Evolutionary conservation across 2,797 vertebrate genomes (phyloP), one percentile per base, ranked within the genome.

Genomic region (Echeneis naucrates): DNA sequence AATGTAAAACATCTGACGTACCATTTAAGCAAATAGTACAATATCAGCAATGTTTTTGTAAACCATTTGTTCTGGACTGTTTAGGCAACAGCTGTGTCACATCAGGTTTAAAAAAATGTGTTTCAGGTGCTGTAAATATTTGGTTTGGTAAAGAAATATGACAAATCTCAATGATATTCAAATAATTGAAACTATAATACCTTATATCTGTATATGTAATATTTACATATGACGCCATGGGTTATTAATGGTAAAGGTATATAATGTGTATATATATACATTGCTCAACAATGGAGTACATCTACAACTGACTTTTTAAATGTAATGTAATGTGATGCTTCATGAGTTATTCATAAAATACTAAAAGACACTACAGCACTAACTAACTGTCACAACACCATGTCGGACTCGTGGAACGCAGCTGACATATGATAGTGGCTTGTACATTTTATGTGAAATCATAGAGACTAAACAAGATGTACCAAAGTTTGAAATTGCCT

Each of bases 1-100:
- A 70, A 76, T 82, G 79, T 74, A 77, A 83, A 85, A 87, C 72
- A 86, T 65, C 63, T 44, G n/a, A 71, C 56, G 57, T 58, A 40
- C 40, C 62, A 21, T 74, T 42, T 72, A 53, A 66, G 68, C 21
- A 64, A 57, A 67, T 0, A 42, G 9, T 47, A 23, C 13, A 59
- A 51, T 37, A 63, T 21, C 23, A 27, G 59, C 52, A 27, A 65
- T 27, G 26, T 40, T 42, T 54, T 8, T 61, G 23, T 30, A 19
- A 35, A 26, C 27, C 3, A 27, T 51, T 60, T 45, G 26, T 50
- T 57, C 38, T 53, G 16, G 26, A 42, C 30, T 1, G 37, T 33
- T 59, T 48, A 40, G 42, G 32, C 11, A 58, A 63, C 42, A 58
- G 27, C 19, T 33, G 33, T 23, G 23, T 30, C 30, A 51, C 10